These are phyloP conservation scores for Eulemur coronatus DNA, from an alignment of 2,797 vertebrate species.

Conservation along the genomic window DNA sequence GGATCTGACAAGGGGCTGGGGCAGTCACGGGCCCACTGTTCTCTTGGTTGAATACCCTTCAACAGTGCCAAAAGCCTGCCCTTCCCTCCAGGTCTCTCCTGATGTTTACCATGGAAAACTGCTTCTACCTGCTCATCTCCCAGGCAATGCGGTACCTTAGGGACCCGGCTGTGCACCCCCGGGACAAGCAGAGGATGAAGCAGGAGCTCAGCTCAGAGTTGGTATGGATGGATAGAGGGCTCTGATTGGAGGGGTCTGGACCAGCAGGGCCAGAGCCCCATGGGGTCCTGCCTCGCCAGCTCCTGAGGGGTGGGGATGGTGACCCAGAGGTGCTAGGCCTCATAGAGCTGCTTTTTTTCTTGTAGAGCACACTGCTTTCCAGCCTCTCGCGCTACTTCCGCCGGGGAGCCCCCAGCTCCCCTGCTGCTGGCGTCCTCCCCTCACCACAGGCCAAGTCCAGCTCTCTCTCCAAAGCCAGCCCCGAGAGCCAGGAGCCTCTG, in stretches of 20 bases:
- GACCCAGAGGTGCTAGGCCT: neutral
- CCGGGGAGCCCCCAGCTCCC: conserved; percentile 93
- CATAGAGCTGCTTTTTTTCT: neutral
- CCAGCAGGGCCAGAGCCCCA: accelerated
- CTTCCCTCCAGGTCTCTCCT: conserved; percentile 90
- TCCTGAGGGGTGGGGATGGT: neutral
- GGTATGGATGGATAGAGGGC: conserved; percentile 82
- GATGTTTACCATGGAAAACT: conserved; percentile 99
- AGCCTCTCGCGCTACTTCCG: conserved; percentile 95
- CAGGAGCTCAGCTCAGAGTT: conserved; percentile 98
- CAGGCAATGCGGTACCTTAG: conserved; percentile 95
- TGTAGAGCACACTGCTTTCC: conserved; percentile 95
- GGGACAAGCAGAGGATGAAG: conserved; percentile 98
- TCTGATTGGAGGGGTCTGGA: neutral
- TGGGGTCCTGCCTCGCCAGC: neutral
- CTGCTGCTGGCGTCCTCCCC: conserved; percentile 90
- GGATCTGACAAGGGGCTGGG: neutral
- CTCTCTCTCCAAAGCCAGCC: conserved; percentile 88
- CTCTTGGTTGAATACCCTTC: neutral
- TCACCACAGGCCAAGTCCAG: conserved; percentile 91
- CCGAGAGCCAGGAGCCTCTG: conserved; percentile 95
- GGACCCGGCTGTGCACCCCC: conserved; percentile 90
- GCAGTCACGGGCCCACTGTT: neutral
- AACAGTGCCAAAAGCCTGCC: neutral
- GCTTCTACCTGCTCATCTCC: conserved; percentile 98